These are phyloP conservation scores for Cyphomyrmex costatus DNA, from an alignment of 1,140 invertebrate species.

Conservation along the genomic window DNA sequence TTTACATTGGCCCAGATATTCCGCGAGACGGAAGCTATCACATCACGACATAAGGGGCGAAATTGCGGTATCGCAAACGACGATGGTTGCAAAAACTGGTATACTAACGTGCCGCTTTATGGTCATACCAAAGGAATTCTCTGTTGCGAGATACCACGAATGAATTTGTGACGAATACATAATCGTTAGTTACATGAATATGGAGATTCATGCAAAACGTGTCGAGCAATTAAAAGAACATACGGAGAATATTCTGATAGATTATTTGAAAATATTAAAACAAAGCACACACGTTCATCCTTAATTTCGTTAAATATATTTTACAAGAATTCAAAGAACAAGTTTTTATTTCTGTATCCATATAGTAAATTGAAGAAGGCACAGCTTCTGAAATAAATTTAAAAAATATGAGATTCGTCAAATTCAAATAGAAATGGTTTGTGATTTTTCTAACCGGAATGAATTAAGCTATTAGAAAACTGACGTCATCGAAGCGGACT, in stretches of 20 bases:
- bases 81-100: constrained; percentile 51
- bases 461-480: constrained; percentile 19
- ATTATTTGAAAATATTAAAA: background rate
- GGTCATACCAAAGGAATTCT: constrained; percentile 17
- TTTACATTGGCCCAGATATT: constrained; percentile 64
- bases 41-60: constrained; percentile 41
- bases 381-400: background rate
- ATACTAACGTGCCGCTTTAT: constrained; percentile 42
- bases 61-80: constrained; percentile 51
- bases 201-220: constrained; percentile 27
- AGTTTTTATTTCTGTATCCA: background rate
- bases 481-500: constrained; percentile 57
- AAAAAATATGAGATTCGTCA: background rate
- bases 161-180: constrained; percentile 19
- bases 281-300: background rate
- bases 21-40: constrained; percentile 57
- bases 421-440: constrained; percentile 12
- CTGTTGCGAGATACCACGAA: background rate
- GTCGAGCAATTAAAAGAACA: constrained; percentile 32
- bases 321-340: background rate
- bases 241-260: background rate
- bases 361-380: background rate
- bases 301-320: background rate
- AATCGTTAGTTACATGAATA: constrained; percentile 29
- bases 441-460: constrained; percentile 38